phyloP scores from a whole-genome alignment of 2,113 vertebrate species.

The Cygnus buccinator region DNA sequence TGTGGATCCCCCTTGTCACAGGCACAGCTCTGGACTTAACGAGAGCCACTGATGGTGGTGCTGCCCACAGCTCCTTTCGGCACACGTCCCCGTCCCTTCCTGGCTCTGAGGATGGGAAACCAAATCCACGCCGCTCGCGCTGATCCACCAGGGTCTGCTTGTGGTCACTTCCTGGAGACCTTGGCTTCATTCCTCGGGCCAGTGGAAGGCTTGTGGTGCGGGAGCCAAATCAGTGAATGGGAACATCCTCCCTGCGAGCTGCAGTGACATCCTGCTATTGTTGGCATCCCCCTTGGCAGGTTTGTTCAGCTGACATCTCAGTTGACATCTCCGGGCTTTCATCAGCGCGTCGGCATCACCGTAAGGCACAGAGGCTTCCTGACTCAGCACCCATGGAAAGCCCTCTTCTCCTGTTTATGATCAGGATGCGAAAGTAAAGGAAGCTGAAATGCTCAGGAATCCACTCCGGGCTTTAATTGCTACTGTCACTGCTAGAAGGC shows the following conservation, averaged over 20 bases:
- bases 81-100: neutral
- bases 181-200: conserved; percentile 33
- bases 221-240: conserved; percentile 42
- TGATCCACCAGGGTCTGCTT: neutral
- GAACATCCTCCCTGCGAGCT: conserved; percentile 52
- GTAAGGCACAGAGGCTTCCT: conserved; percentile 45
- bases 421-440: conserved; percentile 61
- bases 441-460: conserved; percentile 51
- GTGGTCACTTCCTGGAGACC: conserved; percentile 39
- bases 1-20: neutral
- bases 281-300: conserved; percentile 63
- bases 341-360: neutral
- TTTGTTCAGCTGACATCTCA: conserved; percentile 63
- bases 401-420: conserved; percentile 58
- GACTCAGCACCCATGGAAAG: conserved; percentile 63
- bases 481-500: conserved; percentile 31
- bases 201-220: neutral
- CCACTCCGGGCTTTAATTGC: conserved; percentile 58
- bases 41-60: rapidly evolving
- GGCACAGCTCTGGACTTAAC: neutral
- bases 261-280: conserved; percentile 72
- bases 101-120: neutral
- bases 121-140: neutral
- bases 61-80: neutral
- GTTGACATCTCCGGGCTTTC: conserved; percentile 57